Conservation (phyloP, 2,888 invertebrate genomes). For the Euzophera pinguis region DNA sequence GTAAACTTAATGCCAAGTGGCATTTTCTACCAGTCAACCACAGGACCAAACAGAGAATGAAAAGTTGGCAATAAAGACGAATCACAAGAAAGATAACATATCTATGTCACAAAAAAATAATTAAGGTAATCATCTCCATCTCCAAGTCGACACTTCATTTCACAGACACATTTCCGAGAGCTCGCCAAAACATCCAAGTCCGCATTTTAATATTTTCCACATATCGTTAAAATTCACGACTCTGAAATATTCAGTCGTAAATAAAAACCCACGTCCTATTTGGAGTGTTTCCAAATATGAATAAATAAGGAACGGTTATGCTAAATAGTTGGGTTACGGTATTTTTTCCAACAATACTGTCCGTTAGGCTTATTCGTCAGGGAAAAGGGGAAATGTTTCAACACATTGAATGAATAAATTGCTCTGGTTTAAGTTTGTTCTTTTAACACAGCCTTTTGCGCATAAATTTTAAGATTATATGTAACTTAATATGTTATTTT, state of each 20-base stretch:
- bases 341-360: not conserved
- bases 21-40: no score
- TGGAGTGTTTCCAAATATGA: slow-evolving; percentile 62
- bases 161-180: not conserved
- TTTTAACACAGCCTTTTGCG: no score
- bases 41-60: no score
- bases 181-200: not conserved
- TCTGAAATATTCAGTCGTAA: slow-evolving; percentile 53
- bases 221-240: slow-evolving; percentile 45
- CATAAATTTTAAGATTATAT: no score
- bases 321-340: slow-evolving; percentile 4
- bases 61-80: no score
- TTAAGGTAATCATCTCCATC: not conserved
- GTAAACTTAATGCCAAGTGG: no score
- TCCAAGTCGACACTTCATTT: not conserved
- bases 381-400: not conserved
- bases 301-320: slow-evolving; percentile 38
- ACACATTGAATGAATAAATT: not conserved
- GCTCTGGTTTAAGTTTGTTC: no score
- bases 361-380: not conserved
- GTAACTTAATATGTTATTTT: no score
- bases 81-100: no score
- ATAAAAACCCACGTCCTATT: slow-evolving; percentile 59
- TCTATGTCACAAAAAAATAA: no score
- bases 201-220: slow-evolving; percentile 31